Percentiles rank a stretch among this genome's conserved stretches.
Conservation (phyloP, 1,140 invertebrate species). For the Sipha flava region DNA sequence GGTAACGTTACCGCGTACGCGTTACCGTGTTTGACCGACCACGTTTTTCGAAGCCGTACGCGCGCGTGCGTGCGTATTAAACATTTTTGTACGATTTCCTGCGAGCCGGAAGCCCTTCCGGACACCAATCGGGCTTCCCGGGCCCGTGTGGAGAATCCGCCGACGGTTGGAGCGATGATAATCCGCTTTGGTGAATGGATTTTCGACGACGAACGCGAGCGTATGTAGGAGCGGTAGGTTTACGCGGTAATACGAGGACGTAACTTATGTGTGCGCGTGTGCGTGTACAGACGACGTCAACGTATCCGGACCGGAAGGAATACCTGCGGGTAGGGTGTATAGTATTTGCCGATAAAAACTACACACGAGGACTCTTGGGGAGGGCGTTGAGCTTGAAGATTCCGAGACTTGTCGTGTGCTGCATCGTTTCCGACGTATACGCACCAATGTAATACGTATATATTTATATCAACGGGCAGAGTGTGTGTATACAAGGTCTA, state of each 20-base stretch:
- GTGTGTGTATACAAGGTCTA: neutral
- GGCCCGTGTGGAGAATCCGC: neutral
- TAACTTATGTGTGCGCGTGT: no score
- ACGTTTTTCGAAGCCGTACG: neutral
- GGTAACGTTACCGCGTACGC: no score
- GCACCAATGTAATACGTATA: neutral
- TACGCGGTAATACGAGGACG: no score
- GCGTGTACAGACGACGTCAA: neutral
- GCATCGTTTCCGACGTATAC: neutral
- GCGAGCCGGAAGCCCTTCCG: neutral
- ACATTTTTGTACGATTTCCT: slow-evolving; percentile 18
- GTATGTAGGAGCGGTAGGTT: no score
- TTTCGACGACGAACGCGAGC: neutral
- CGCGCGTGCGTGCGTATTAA: neutral
- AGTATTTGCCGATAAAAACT: neutral
- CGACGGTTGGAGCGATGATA: neutral
- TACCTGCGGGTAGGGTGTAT: neutral
- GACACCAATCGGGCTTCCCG: neutral
- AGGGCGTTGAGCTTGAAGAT: neutral
- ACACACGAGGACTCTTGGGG: neutral
- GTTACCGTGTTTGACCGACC: neutral
- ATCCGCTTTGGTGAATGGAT: neutral
- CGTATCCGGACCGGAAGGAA: neutral
- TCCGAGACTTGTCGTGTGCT: neutral
- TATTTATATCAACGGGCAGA: neutral